phyloP scores from a whole-genome alignment of 2,888 invertebrate genomes.

The Leptinotarsa peninsularis region DNA sequence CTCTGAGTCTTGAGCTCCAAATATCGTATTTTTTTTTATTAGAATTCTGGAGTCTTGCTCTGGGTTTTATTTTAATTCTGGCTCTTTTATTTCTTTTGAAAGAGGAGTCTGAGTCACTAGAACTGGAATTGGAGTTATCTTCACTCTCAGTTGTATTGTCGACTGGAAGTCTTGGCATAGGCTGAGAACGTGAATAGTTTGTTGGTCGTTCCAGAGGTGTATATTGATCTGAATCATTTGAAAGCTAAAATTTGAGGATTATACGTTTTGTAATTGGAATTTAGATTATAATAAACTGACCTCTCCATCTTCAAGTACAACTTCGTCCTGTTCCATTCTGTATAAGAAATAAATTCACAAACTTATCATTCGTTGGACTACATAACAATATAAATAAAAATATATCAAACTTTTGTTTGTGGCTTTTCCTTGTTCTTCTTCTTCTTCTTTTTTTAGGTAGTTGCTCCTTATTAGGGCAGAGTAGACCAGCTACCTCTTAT shows the following conservation, averaged over 20 bases:
- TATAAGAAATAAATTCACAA: not conserved
- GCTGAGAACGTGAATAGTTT: constrained; percentile 59
- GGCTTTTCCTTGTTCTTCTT: no score
- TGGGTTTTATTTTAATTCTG: constrained; percentile 67
- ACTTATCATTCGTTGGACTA: not conserved
- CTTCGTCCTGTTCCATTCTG: constrained; percentile 49
- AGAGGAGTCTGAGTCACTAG: constrained; percentile 72
- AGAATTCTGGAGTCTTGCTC: constrained; percentile 57
- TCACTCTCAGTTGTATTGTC: constrained; percentile 68
- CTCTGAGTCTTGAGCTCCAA: constrained; percentile 80
- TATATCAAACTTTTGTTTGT: no score
- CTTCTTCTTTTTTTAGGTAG: no score
- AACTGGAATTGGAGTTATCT: constrained; percentile 61
- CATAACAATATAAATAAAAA: no score
- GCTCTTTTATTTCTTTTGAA: constrained; percentile 69
- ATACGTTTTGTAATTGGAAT: not conserved
- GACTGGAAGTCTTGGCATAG: constrained; percentile 54
- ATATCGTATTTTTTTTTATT: constrained; percentile 81
- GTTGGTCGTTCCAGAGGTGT: constrained; percentile 72
- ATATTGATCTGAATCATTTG: constrained; percentile 66
- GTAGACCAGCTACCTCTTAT: no score
- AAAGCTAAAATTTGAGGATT: constrained; percentile 50
- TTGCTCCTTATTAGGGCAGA: no score
- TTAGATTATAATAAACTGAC: constrained; percentile 36
- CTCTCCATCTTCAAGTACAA: constrained; percentile 52